These are phyloP conservation scores for Myrmecobius fasciatus DNA, from an alignment of 2,113 vertebrate species.

Conservation along the genomic window DNA sequence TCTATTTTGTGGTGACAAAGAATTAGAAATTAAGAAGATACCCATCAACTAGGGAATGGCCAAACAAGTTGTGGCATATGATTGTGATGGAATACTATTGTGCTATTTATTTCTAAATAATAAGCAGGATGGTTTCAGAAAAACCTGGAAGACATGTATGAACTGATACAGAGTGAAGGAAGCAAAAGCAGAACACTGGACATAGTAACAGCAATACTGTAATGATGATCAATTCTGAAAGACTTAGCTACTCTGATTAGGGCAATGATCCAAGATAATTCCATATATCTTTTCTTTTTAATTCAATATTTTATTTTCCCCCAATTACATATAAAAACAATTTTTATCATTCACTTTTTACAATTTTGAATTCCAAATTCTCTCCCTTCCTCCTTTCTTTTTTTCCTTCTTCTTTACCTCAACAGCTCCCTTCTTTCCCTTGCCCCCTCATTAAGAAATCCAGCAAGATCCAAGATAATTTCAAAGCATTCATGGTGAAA, in stretches of 20 bases:
- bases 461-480: not conserved
- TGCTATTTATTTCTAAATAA: not conserved
- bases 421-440: no score
- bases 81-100: not conserved
- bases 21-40: not conserved
- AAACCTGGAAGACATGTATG: not conserved
- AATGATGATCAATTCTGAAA: not conserved
- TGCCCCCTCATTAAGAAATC: not conserved
- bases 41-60: not conserved
- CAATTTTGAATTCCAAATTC: no score
- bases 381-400: no score
- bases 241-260: not conserved
- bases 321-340: no score
- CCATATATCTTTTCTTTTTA: no score
- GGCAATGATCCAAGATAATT: not conserved
- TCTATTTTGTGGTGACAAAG: not conserved
- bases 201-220: not conserved
- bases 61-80: not conserved
- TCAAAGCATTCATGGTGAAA: not conserved
- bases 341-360: no score
- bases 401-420: no score
- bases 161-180: not conserved
- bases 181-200: not conserved
- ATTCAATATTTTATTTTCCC: no score
- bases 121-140: not conserved